phyloP scores from a whole-genome alignment of 2,888 invertebrate genomes.

The Sycophila texana region DNA sequence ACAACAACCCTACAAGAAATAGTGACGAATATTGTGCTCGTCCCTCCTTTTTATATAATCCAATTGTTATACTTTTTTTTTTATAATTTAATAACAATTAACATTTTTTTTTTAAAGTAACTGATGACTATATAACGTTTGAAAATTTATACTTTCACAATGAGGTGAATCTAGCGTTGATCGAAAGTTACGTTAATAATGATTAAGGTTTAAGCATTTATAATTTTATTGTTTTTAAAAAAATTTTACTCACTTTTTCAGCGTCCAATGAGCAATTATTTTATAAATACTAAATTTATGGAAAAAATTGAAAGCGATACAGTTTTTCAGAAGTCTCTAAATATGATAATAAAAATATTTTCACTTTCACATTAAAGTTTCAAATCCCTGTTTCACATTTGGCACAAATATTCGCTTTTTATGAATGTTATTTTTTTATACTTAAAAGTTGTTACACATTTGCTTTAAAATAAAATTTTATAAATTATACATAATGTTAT shows the following conservation, averaged over 20 bases:
- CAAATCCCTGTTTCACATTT: no score
- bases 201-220: neutral
- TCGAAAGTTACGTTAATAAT: slow-evolving; percentile 5
- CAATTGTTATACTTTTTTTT: slow-evolving; percentile 12
- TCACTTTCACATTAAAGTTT: no score
- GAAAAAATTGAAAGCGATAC: neutral
- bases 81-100: slow-evolving; percentile 18
- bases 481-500: no score
- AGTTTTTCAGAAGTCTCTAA: neutral
- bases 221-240: no score
- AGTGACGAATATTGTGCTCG: slow-evolving; percentile 15
- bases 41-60: slow-evolving; percentile 19
- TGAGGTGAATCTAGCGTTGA: neutral
- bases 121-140: neutral
- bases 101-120: slow-evolving; percentile 1
- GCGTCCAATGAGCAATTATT: no score
- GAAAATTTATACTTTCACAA: neutral
- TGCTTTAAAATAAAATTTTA: no score
- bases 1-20: slow-evolving; percentile 3
- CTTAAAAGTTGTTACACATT: no score
- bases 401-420: neutral
- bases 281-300: no score
- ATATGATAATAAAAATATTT: no score
- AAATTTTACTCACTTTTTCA: no score
- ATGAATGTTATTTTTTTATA: no score